Evolutionary conservation across 2,113 vertebrate species (phyloP), one percentile per base, ranked within the genome.

Genomic region (Psittacula cyanocephala): DNA sequence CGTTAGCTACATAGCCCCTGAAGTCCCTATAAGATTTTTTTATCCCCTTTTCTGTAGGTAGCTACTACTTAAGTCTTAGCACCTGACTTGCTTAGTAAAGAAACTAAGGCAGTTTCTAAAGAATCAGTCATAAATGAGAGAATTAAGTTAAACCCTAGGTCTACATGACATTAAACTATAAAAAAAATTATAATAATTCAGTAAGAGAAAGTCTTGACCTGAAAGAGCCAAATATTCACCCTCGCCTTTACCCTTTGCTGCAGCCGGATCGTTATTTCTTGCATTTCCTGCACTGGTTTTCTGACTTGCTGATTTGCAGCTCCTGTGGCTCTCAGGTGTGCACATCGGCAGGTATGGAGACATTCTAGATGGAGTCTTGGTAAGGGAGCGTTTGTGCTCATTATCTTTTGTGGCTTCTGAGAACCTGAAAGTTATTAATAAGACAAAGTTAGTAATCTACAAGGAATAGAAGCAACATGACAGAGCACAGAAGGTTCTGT

Each of bases 321-420:
- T 96, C 27, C 94, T 94, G 22, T 93, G 86, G 59, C 28, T 97
- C 2, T 89, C 95, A 7, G 98, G 95, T 7, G 97, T 97, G 33
- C 44, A 87, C 20, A 92, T 81, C 14, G 95, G 63, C 76, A 98
- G 14, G 11, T 94, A 95, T 6, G 97, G 96, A 43, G 99, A 98
- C 98, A 98, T 98, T 88, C 99, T 98, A 50, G 98, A 98, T 6
- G 99, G 99, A 18, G 99, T 99, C 97, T 99, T 99, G 85, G 97
- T 96, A 88, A 99, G 92, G 20, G 99, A 99, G 18, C 89, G 97
- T 83, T 99, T 99, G 49, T 98, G 95, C 76, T 99, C 99, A 23
- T 99, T 99, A 87, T 99, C 98, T 72, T 96, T 96, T 29, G 99
- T 99, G n/a, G 98, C 95, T 80, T 98, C 98, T 0, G 99, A 98